phyloP scores from a whole-genome alignment of 2,113 vertebrate genomes.

The Prionailurus viverrinus region DNA sequence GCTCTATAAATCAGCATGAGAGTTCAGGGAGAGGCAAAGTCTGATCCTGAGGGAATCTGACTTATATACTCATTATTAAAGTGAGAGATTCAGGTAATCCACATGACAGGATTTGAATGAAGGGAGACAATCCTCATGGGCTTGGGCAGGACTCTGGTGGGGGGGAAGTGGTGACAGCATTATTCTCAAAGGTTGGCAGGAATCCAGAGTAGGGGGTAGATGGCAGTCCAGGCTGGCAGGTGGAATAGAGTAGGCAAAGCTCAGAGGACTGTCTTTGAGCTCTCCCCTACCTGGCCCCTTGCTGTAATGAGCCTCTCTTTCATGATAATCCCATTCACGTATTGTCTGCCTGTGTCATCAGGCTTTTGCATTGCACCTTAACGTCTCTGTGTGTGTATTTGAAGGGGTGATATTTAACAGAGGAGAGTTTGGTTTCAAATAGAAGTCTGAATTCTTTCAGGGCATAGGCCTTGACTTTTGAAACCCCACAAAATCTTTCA shows the following conservation, averaged over 20 bases:
- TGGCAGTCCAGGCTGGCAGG: not conserved
- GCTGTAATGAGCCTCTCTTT: not conserved
- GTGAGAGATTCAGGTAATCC: not conserved
- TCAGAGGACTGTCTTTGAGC: not conserved
- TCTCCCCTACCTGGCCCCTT: not conserved
- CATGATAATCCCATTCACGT: not conserved
- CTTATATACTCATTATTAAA: not conserved
- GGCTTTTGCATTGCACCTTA: not conserved
- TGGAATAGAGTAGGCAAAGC: not conserved
- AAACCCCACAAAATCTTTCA: not conserved
- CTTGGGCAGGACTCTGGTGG: not conserved
- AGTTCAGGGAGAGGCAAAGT: not conserved
- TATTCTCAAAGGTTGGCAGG: not conserved
- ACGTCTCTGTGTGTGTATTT: not conserved
- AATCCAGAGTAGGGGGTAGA: not conserved
- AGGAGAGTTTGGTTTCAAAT: not conserved
- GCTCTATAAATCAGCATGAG: not conserved
- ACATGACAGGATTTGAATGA: not conserved
- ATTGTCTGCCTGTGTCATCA: not conserved
- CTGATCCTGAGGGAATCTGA: not conserved
- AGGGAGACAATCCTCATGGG: not conserved
- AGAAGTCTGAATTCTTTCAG: not conserved
- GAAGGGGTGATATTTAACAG: not conserved
- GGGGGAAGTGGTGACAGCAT: not conserved
- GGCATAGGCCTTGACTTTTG: not conserved